phyloP scores from a whole-genome alignment of 2,888 invertebrate genomes.

The Meiosimyza decipiens region DNA sequence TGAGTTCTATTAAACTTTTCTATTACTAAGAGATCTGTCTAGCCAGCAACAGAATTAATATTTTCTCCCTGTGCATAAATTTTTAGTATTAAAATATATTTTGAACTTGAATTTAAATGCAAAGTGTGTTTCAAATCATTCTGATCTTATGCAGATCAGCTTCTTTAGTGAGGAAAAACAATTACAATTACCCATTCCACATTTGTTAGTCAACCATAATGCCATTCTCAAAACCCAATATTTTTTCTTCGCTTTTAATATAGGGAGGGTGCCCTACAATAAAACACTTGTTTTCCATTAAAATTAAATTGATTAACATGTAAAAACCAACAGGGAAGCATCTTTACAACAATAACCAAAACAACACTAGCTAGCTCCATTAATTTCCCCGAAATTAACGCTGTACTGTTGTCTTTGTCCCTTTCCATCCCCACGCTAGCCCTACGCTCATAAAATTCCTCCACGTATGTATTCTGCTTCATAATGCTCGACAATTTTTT shows the following conservation, averaged over 20 bases:
- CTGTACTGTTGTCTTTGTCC: not conserved
- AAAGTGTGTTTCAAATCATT: not conserved
- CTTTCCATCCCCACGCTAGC: not conserved
- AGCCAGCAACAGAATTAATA: too few relatives aligned
- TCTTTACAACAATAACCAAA: not conserved
- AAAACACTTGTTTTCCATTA: conserved; percentile 33
- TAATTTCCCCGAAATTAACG: not conserved
- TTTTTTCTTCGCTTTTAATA: not conserved
- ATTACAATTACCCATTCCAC: not conserved
- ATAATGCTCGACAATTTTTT: not conserved
- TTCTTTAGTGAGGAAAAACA: not conserved
- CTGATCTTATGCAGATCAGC: not conserved
- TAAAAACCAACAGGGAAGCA: conserved; percentile 9
- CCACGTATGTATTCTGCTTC: not conserved
- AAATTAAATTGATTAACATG: conserved; percentile 21
- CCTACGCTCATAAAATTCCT: conserved; percentile 14
- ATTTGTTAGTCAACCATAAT: not conserved
- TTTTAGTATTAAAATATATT: too few relatives aligned
- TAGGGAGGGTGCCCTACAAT: not conserved
- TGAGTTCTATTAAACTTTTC: too few relatives aligned
- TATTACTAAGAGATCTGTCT: too few relatives aligned
- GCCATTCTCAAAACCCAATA: not conserved
- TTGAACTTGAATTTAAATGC: not conserved
- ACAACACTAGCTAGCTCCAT: not conserved
- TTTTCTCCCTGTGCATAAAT: too few relatives aligned